Conservation (phyloP, 2,113 vertebrate genomes). For the Apeltes quadracus region DNA sequence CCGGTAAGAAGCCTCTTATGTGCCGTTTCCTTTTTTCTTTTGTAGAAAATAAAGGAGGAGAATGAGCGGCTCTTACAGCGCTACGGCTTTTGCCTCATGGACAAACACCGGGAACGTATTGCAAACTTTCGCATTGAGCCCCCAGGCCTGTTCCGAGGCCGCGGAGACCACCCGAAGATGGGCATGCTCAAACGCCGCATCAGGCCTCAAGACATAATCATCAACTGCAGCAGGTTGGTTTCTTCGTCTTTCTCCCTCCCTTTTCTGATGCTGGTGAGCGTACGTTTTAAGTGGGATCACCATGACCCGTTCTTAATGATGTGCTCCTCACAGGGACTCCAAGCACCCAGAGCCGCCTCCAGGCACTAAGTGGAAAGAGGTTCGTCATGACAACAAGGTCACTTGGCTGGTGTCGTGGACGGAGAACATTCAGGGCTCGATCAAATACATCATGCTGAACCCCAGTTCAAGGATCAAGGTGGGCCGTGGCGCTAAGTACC, state of each 20-base stretch:
- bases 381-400: slow-evolving; percentile 97
- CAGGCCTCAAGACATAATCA: slow-evolving; percentile 92
- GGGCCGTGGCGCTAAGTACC: slow-evolving; percentile 12
- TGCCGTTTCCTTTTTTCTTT: not conserved
- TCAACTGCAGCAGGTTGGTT: slow-evolving; percentile 98
- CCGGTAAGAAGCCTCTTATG: not conserved
- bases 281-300: not conserved
- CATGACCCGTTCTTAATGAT: not conserved
- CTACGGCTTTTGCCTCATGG: slow-evolving; percentile 97
- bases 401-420: slow-evolving; percentile 99
- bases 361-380: slow-evolving; percentile 97
- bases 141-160: slow-evolving; percentile 93
- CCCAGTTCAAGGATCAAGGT: slow-evolving; percentile 99
- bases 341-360: slow-evolving; percentile 89
- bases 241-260: not conserved
- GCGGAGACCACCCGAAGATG: slow-evolving; percentile 98
- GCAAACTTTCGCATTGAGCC: slow-evolving; percentile 98
- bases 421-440: slow-evolving; percentile 97
- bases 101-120: slow-evolving; percentile 96
- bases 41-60: slow-evolving; percentile 94
- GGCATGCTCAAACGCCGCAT: slow-evolving; percentile 96
- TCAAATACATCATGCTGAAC: slow-evolving; percentile 99
- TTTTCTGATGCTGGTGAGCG: not conserved
- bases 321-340: slow-evolving; percentile 84
- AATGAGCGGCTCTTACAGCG: slow-evolving; percentile 91